Evolutionary conservation across 1,140 invertebrate species (phyloP).

Genomic region (Pseudachorutes palmiensis): DNA sequence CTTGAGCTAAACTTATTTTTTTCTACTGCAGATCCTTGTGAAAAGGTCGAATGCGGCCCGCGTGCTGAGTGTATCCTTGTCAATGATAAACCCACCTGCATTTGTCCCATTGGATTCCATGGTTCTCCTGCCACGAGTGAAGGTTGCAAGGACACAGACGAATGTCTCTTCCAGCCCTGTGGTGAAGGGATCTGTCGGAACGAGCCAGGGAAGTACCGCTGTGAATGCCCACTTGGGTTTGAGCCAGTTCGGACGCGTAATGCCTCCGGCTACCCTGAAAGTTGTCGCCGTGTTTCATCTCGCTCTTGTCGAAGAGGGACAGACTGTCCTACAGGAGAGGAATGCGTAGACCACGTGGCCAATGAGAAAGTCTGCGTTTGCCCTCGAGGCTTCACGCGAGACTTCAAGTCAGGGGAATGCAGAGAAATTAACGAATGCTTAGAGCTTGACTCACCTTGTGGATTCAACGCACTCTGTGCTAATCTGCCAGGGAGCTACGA

Average conservation of each 20-base stretch:
- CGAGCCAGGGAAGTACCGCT: slow-evolving; percentile 71
- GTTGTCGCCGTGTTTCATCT: slow-evolving; percentile 56
- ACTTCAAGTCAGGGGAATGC: slow-evolving; percentile 64
- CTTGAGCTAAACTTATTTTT: too few relatives aligned
- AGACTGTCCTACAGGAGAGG: slow-evolving; percentile 72
- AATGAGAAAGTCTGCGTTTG: slow-evolving; percentile 77
- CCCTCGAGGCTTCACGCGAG: slow-evolving; percentile 67
- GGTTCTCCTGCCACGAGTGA: slow-evolving; percentile 53
- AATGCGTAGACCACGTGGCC: slow-evolving; percentile 66
- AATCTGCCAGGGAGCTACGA: slow-evolving; percentile 90
- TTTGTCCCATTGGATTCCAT: slow-evolving; percentile 57
- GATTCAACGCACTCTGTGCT: slow-evolving; percentile 57
- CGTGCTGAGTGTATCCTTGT: slow-evolving; percentile 82
- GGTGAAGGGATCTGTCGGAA: slow-evolving; percentile 81
- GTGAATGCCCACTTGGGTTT: slow-evolving; percentile 73
- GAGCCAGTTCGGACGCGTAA: slow-evolving; percentile 40
- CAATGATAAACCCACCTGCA: slow-evolving; percentile 66
- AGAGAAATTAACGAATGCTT: slow-evolving; percentile 82
- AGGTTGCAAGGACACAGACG: slow-evolving; percentile 79
- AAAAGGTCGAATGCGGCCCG: slow-evolving; percentile 69
- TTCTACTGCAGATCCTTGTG: slow-evolving; percentile 68
- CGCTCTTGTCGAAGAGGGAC: slow-evolving; percentile 58
- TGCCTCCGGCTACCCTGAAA: slow-evolving; percentile 53
- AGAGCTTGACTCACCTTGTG: slow-evolving; percentile 51
- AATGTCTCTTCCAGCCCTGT: slow-evolving; percentile 69